phyloP scores from a whole-genome alignment of 2,113 vertebrate species.

The Thalassoma bifasciatum region DNA sequence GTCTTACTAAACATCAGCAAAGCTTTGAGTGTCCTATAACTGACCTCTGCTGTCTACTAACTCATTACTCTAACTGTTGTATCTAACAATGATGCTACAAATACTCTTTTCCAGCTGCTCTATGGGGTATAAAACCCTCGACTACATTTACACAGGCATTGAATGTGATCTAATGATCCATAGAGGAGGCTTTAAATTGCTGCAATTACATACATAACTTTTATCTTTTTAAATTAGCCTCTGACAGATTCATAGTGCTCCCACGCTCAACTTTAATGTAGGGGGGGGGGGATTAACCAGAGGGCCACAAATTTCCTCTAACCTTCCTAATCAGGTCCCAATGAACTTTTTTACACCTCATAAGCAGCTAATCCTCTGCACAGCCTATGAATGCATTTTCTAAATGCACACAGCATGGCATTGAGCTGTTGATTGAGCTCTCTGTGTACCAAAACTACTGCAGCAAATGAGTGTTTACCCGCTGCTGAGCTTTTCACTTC shows the following conservation, averaged over 20 bases:
- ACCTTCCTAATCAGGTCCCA: slow-evolving; percentile 42
- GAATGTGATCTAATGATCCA: slow-evolving; percentile 29
- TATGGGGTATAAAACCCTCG: slow-evolving; percentile 77
- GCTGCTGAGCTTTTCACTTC: slow-evolving; percentile 61
- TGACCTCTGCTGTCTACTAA: slow-evolving; percentile 68
- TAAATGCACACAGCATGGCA: slow-evolving; percentile 61
- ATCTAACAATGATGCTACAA: slow-evolving; percentile 36
- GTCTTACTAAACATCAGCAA: slow-evolving; percentile 64
- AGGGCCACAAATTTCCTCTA: slow-evolving; percentile 48
- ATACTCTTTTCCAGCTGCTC: slow-evolving; percentile 74
- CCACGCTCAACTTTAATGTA: slow-evolving; percentile 19
- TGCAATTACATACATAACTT: slow-evolving; percentile 24
- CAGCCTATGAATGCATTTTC: slow-evolving; percentile 50
- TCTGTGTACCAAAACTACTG: slow-evolving; percentile 47
- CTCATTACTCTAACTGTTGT: slow-evolving; percentile 46
- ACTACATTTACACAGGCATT: slow-evolving; percentile 23
- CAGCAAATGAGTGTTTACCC: slow-evolving; percentile 29
- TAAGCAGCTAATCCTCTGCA: slow-evolving; percentile 76
- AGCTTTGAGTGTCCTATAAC: slow-evolving; percentile 72
- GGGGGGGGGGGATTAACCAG: slow-evolving; percentile 30
- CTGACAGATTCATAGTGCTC: slow-evolving; percentile 22
- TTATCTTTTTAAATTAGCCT: slow-evolving; percentile 58
- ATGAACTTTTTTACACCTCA: slow-evolving; percentile 76
- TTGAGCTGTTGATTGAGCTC: slow-evolving; percentile 40
- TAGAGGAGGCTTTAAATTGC: slow-evolving; percentile 36